These are phyloP conservation scores for Erannis defoliaria DNA, from an alignment of 2,888 invertebrate species.

Conservation along the genomic window DNA sequence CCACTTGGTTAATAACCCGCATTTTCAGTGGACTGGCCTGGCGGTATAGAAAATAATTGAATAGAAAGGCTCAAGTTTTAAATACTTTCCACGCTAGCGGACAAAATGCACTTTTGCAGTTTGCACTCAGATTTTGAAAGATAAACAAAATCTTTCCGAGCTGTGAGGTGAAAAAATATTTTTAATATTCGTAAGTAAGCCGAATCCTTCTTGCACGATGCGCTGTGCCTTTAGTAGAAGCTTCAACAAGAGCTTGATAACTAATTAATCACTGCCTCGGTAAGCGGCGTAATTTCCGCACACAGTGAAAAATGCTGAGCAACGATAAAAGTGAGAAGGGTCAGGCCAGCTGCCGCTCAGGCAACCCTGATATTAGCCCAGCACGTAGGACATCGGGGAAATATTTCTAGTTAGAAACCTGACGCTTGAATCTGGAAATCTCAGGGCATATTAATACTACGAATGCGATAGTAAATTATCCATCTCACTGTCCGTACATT, in stretches of 20 bases:
- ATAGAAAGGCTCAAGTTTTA: too few relatives aligned
- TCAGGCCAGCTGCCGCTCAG: slow-evolving; percentile 50
- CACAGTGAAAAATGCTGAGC: slow-evolving; percentile 76
- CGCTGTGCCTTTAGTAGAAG: slow-evolving; percentile 26
- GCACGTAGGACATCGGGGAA: slow-evolving; percentile 37
- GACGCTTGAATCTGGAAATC: slow-evolving; percentile 6
- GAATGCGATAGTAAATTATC: too few relatives aligned
- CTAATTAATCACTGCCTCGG: slow-evolving; percentile 78
- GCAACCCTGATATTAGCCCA: slow-evolving; percentile 39
- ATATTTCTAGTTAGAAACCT: slow-evolving; percentile 30
- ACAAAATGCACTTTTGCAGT: too few relatives aligned
- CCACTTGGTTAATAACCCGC: too few relatives aligned
- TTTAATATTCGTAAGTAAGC: slow-evolving; percentile 10
- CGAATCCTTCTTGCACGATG: slow-evolving; percentile 45
- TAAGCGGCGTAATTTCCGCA: slow-evolving; percentile 70
- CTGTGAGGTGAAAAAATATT: too few relatives aligned
- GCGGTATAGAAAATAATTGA: too few relatives aligned
- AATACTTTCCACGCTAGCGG: too few relatives aligned
- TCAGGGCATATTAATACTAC: too few relatives aligned
- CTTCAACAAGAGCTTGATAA: slow-evolving; percentile 53
- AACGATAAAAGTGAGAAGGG: slow-evolving; percentile 77
- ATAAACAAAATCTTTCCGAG: too few relatives aligned
- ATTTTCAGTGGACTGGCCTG: too few relatives aligned
- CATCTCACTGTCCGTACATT: too few relatives aligned
- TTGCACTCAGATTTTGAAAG: too few relatives aligned